Conservation (phyloP, 2,888 invertebrate genomes). For the Molorchus minor region DNA sequence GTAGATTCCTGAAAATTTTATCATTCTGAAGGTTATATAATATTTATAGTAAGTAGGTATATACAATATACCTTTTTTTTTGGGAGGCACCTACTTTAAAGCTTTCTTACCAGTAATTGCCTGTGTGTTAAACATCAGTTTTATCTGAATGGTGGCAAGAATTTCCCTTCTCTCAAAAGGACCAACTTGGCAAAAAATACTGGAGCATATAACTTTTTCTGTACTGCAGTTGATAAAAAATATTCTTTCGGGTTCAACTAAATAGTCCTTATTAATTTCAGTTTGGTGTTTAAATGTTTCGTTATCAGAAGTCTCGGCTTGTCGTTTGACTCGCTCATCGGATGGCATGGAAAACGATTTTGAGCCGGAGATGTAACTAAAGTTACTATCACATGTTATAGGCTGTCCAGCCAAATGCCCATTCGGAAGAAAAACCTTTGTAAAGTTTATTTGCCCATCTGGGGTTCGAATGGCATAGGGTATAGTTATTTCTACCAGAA, state of each 20-base stretch:
- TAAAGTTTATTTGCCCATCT: conserved; percentile 35
- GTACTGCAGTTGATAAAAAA: conserved; percentile 59
- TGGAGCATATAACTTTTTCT: conserved; percentile 52
- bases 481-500: conserved; percentile 53
- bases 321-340: no score
- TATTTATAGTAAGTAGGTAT: no score
- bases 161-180: conserved; percentile 54
- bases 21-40: no score
- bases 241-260: conserved; percentile 41
- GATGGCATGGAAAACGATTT: no score
- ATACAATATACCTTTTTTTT: no score
- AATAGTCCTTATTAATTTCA: conserved; percentile 34
- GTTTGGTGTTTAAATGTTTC: no score
- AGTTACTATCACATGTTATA: conserved; percentile 46
- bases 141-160: conserved; percentile 55
- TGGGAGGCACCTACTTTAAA: no score
- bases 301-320: background rate
- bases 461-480: conserved; percentile 49
- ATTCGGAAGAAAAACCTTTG: conserved; percentile 42
- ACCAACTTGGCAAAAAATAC: conserved; percentile 56
- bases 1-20: no score
- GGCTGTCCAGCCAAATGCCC: conserved; percentile 49
- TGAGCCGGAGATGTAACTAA: conserved; percentile 37
- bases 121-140: conserved; percentile 54
- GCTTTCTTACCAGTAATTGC: conserved; percentile 54